phyloP scores from a whole-genome alignment of 2,888 invertebrate species.

The Diplolepis rosae region DNA sequence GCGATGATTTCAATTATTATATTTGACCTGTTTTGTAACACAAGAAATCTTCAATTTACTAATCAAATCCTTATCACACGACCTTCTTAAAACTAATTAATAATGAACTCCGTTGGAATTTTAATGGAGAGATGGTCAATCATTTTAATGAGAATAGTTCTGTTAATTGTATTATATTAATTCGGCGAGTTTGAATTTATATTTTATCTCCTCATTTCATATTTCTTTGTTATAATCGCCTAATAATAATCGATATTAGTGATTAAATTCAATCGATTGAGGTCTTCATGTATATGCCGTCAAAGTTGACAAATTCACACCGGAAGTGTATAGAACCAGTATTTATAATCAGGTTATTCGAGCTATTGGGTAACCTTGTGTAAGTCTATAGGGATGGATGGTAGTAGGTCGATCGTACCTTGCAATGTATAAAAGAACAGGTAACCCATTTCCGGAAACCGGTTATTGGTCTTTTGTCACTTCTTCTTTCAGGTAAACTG shows the following conservation, averaged over 20 bases:
- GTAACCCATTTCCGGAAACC: constrained; percentile 58
- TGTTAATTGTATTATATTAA: neutral
- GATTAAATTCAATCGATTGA: neutral
- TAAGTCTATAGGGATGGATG: neutral
- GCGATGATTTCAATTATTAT: no score
- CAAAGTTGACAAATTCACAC: constrained; percentile 46
- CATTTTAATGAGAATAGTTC: neutral
- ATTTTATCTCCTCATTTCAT: neutral
- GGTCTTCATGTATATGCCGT: neutral
- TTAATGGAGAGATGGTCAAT: neutral
- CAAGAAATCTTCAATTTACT: no score
- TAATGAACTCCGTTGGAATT: neutral
- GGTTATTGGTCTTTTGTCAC: constrained; percentile 44
- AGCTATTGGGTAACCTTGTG: neutral
- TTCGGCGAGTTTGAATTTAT: neutral
- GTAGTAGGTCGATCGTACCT: constrained; percentile 7
- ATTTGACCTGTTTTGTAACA: no score
- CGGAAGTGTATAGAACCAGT: neutral
- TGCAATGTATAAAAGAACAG: constrained; percentile 12
- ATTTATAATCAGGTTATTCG: neutral
- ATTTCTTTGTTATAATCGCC: neutral
- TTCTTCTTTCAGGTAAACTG: neutral
- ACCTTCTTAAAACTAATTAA: neutral
- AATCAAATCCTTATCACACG: neutral
- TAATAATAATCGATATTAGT: neutral